Evolutionary conservation across 2,888 invertebrate species (phyloP), one percentile per base, ranked within the genome.

Genomic region (Eudemis profundana): DNA sequence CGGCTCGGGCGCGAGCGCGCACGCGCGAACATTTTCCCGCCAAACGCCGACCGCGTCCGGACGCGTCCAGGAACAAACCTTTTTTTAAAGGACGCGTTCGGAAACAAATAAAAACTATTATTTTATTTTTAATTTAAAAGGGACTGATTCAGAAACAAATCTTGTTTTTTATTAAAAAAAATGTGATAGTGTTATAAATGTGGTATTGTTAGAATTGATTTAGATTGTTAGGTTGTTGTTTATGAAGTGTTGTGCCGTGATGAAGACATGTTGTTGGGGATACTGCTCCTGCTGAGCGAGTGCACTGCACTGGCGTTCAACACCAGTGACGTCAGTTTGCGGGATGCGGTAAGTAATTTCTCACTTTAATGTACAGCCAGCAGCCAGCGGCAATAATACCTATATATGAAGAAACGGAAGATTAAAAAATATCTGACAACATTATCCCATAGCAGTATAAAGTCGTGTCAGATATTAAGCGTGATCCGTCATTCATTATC

Each of bases 1-100:
- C 70, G 81, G 82, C 81, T 83, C 78, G 81, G 76, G 77, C 76
- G 72, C 70, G 67, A 78, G 80, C 78, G 86, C 86, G 83, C 85
- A 79, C 79, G 86, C 87, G 84, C 83, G 68, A 70, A 78, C 89
- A 89, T 87, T 89, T 89, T 89, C 87, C 87, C 89, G 89, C 89
- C 87, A 86, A 82, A 81, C 87, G 77, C 77, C 78, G 82, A 77
- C 73, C 78, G 83, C 79, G 84, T 73, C 74, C 74, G 81, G 79
- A 76, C 85, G 83, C 84, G 78, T 81, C 72, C 70, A 61, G 74
- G 75, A 77, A 75, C 74, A 72, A 73, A 69, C 71, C 72, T 72
- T 71, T 54, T 40, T 59, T 68, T 40, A n/a, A n/a, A n/a, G n/a
- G n/a, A n/a, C n/a, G n/a, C n/a, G n/a, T n/a, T n/a, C n/a, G n/a